Percentiles rank a stretch among this genome's conserved stretches.
Evolutionary conservation across 2,797 vertebrate species (phyloP).

Genomic region (Lacerta bilineata): DNA sequence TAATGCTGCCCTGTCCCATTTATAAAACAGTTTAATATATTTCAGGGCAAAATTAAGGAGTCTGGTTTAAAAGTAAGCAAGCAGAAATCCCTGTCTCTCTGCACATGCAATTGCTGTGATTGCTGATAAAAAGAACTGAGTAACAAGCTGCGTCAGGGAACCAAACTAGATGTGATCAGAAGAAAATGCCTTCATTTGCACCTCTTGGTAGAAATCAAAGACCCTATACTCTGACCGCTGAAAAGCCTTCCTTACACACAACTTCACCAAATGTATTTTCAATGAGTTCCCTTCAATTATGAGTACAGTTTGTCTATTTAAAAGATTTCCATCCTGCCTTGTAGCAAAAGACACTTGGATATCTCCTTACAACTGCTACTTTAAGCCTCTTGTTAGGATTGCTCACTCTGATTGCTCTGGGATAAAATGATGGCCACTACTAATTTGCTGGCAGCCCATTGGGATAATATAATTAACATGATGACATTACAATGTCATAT

Average conservation of each 20-base stretch:
- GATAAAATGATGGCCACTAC: neutral
- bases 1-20: neutral
- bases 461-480: neutral
- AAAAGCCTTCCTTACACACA: neutral
- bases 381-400: neutral
- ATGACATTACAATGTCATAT: neutral
- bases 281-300: neutral
- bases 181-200: neutral
- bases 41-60: neutral
- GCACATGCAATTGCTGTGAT: neutral
- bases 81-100: neutral
- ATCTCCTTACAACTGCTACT: neutral
- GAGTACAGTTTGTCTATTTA: neutral
- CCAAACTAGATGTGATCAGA: neutral
- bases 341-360: neutral
- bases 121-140: neutral
- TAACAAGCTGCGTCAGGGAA: neutral
- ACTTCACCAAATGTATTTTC: neutral
- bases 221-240: neutral
- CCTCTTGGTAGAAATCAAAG: neutral
- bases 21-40: neutral
- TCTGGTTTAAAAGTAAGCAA: neutral
- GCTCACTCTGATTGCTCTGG: neutral
- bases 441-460: neutral
- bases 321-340: neutral